Evolutionary conservation across 1,140 invertebrate species (phyloP).

Genomic region (Micrasema longulum): DNA sequence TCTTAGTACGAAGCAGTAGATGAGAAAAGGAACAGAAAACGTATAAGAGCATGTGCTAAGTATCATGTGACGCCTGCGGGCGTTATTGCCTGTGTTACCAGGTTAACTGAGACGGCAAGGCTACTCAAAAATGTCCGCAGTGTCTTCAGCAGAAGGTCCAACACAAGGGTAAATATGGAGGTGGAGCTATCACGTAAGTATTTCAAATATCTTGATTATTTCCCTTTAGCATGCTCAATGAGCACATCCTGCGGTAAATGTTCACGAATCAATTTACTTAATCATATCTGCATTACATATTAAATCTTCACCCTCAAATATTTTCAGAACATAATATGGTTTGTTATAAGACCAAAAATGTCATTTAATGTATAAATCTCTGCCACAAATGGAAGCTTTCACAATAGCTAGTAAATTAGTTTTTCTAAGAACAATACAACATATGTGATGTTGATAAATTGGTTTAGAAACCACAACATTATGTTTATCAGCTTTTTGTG

Average conservation of each 20-base stretch:
- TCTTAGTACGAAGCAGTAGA: no score
- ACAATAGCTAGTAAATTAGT: no score
- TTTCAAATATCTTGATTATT: background rate
- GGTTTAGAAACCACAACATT: slow-evolving; percentile 3
- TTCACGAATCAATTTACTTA: background rate
- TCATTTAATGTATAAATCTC: background rate
- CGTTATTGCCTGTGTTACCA: slow-evolving; percentile 67
- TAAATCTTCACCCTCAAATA: no score
- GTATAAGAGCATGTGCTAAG: slow-evolving; percentile 47
- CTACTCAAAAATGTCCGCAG: slow-evolving; percentile 92
- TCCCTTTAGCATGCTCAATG: background rate
- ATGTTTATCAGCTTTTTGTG: slow-evolving; percentile 33
- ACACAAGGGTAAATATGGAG: slow-evolving; percentile 83
- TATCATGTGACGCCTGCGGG: slow-evolving; percentile 53
- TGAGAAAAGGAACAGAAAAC: no score
- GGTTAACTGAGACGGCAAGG: slow-evolving; percentile 94
- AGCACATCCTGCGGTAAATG: background rate
- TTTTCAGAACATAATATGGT: no score
- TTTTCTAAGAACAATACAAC: no score
- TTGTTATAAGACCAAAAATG: no score
- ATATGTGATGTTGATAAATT: background rate
- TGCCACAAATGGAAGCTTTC: background rate
- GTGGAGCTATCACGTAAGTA: slow-evolving; percentile 94
- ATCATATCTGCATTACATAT: background rate
- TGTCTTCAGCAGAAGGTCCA: slow-evolving; percentile 86